These are phyloP conservation scores for Heliocidaris erythrogramma DNA, from an alignment of 35 echinoderm and acorn worm genomes.

Conservation along the genomic window DNA sequence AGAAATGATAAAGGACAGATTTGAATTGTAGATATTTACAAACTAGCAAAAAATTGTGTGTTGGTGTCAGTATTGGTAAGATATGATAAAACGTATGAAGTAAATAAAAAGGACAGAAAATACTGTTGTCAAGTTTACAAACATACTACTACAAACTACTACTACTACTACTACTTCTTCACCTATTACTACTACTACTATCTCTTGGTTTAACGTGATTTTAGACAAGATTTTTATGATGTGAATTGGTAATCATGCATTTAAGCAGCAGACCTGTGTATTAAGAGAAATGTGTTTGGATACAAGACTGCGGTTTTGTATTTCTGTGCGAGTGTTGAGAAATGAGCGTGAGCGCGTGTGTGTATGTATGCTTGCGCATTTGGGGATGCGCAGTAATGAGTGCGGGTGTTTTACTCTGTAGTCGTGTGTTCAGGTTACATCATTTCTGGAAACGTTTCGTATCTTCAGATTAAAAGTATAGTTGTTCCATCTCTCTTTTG, in stretches of 20 bases:
- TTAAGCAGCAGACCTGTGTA: conserved; percentile 35
- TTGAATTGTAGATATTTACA: conserved; percentile 45
- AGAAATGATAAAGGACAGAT: conserved; percentile 27
- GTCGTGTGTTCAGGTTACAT: background rate
- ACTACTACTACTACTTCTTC: conserved; percentile 17
- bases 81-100: conserved; percentile 20
- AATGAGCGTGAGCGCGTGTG: conserved; percentile 11
- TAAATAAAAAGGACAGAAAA: background rate
- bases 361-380: conserved; percentile 17
- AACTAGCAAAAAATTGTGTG: conserved; percentile 41
- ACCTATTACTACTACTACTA: conserved; percentile 35
- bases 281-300: conserved; percentile 18
- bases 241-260: conserved; percentile 29
- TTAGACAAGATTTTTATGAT: conserved; percentile 41
- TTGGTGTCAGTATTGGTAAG: conserved; percentile 36
- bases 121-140: conserved; percentile 36
- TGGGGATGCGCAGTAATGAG: background rate
- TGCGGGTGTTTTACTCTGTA: background rate
- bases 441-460: background rate
- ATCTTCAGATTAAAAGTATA: background rate
- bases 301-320: background rate
- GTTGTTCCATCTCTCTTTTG: background rate
- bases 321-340: background rate
- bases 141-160: background rate
- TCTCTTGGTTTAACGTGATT: conserved; percentile 40